Evolutionary conservation across 2,888 invertebrate species (phyloP), one percentile per base, ranked within the genome.

Genomic region (Trimorus sp.): DNA sequence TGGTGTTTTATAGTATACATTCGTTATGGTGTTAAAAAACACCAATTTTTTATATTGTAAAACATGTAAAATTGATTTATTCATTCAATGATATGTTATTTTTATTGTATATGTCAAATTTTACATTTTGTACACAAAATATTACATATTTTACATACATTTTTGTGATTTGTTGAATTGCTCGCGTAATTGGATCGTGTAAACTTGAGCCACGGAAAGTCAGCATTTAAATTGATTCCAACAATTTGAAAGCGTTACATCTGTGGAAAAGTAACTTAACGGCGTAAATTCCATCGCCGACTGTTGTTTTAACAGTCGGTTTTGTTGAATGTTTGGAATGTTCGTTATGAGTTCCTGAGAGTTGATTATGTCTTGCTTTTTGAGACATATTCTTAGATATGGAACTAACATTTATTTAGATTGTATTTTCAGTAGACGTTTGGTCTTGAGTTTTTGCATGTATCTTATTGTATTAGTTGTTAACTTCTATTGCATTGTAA

Each of bases 141-240:
- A n/a, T n/a, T n/a, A n/a, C n/a, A n/a, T n/a, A n/a, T n/a, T n/a
- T n/a, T n/a, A n/a, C n/a, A n/a, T n/a, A n/a, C n/a, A n/a, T n/a
- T n/a, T n/a, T n/a, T n/a, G n/a, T n/a, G n/a, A n/a, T n/a, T n/a
- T n/a, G n/a, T n/a, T n/a, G n/a, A n/a, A n/a, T n/a, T n/a, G n/a
- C n/a, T n/a, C n/a, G n/a, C n/a, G n/a, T n/a, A n/a, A n/a, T n/a
- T n/a, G n/a, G n/a, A n/a, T n/a, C n/a, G n/a, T n/a, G n/a, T n/a
- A n/a, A n/a, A n/a, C n/a, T n/a, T n/a, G 85, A 79, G 69, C 88
- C 89, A 89, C 81, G 87, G 86, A 86, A 83, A 86, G 89, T 90
- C 89, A 90, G 88, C 89, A 85, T 60, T 89, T 85, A 79, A 85
- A 83, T 78, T 82, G 70, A 15, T 53, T 56, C 42, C 16, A 14